These are phyloP conservation scores for Nomada fucata DNA, from an alignment of 2,888 invertebrate genomes.

Conservation along the genomic window DNA sequence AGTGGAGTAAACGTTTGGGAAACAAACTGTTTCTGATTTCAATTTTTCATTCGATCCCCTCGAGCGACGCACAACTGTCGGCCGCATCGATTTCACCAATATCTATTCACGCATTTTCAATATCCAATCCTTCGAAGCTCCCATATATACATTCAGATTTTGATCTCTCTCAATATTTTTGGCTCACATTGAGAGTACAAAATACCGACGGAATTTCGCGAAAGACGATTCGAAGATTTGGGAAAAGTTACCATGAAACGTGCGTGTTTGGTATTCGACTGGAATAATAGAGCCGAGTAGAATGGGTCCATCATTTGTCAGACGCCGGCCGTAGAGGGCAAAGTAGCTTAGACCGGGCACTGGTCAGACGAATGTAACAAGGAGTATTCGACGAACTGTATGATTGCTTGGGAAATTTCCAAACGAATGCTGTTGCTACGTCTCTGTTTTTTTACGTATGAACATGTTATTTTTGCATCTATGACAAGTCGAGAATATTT, in stretches of 20 bases:
- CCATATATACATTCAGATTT: neutral
- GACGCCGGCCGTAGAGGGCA: neutral
- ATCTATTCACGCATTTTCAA: neutral
- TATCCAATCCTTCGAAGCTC: neutral
- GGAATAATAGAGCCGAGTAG: constrained; percentile 20
- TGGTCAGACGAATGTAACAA: constrained; percentile 14
- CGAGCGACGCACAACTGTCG: neutral
- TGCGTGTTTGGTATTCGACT: neutral
- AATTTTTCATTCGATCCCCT: constrained; percentile 6
- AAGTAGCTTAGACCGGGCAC: constrained; percentile 29
- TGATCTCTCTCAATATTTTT: neutral
- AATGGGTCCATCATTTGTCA: constrained; percentile 32
- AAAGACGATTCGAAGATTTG: constrained; percentile 5
- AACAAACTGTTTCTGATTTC: neutral
- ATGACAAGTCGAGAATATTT: too few relatives aligned
- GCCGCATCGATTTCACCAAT: neutral
- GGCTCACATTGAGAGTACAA: neutral
- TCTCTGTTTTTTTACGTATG: too few relatives aligned
- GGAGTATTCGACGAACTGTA: neutral
- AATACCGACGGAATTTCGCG: neutral
- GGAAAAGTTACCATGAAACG: neutral
- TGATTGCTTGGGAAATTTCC: neutral
- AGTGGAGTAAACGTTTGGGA: neutral
- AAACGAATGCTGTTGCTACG: neutral
- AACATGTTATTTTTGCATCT: neutral